Evolutionary conservation across 2,888 invertebrate species (phyloP), one percentile per base, ranked within the genome.

Genomic region (Dioctria linearis): DNA sequence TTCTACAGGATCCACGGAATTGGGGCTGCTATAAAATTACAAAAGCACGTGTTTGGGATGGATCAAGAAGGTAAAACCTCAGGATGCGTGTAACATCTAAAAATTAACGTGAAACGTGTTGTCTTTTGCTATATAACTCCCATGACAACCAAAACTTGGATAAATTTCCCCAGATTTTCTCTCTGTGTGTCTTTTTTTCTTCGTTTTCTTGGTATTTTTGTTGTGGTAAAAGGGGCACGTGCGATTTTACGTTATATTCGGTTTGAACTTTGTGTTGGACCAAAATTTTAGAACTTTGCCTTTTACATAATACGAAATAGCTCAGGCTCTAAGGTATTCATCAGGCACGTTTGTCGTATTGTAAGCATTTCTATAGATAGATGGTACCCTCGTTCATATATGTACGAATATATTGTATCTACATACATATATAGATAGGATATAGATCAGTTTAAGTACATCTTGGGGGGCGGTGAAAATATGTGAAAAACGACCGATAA

Each of bases 91-190:
- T 43, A 63, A 76, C 63, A 46, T 63, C 46, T 49, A 63, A 76
- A 63, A 76, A 76, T 76, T 76, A 76, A 76, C 63, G 76, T 76
- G 46, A 49, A 76, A 76, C 76, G 76, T 76, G 76, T 76, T 63
- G 66, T 66, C 66, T 66, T 65, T 3, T 43, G 13, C 61, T 39
- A 61, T 25, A 65, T 57, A 59, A 59, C 73, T 59, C 73, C 76
- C 76, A 9, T 43, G 76, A 49, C 46, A 13, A n/a, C 46, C 5
- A 4, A 66, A 6, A 25, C 43, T 66, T 66, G 43, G 66, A 5
- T 63, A 37, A 8, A 40, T 39, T 25, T 63, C 37, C 9, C 4
- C 40, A 2, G n/a, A 43, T 66, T 43, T 66, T 66, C 25, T 66
- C 42, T 13, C 13, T 25, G 3, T 61, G 25, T 3, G 25, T 3